Evolutionary conservation across 1,140 invertebrate species (phyloP), one percentile per base, ranked within the genome.

Genomic region (Lutraria rhynchaena): DNA sequence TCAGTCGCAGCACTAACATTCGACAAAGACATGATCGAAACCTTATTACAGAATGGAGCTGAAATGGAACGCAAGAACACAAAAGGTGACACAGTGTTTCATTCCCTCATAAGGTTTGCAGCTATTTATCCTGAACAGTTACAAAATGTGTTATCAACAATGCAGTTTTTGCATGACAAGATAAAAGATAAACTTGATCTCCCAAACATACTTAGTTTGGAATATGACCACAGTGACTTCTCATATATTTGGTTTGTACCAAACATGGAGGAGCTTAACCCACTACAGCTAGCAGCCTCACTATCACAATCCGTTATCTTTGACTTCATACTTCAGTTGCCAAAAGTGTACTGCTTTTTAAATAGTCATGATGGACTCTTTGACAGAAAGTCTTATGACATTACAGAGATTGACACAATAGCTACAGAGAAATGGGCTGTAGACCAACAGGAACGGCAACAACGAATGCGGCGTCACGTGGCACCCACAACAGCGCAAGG

Each of bases 341-440:
- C 44, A 37, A 80, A 77, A 15, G 85, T 88, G 3, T 87, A 88
- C 70, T 82, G 85, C 60, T 70, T 83, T 44, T 81, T 85, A 35
- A 82, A 82, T 67, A 71, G 77, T 15, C 81, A 88, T 76, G 87
- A 88, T 53, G 87, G 85, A 19, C 53, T 87, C 19, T 87, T 88
- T 76, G 85, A 88, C 67, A 60, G 74, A 24, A 82, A 87, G 17
- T 74, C 74, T 3, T 85, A 82, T 53, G 87, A 88, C 61, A 83
- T 88, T 31, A 87, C 85, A 35, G 87, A 88, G 55, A 85, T 88
- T 17, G 87, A 88, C 69, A 78, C 83, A 4, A 53, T 83, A 31
- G 75, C 73, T 11, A 77, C 57, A 3, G 49, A 67, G 49, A 74
- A 75, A 27, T 75, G 74, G 71, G 58, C 53, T 0, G 33, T 27